These are phyloP conservation scores for Achatina immaculata DNA, from an alignment of 1,140 invertebrate species.

Conservation along the genomic window DNA sequence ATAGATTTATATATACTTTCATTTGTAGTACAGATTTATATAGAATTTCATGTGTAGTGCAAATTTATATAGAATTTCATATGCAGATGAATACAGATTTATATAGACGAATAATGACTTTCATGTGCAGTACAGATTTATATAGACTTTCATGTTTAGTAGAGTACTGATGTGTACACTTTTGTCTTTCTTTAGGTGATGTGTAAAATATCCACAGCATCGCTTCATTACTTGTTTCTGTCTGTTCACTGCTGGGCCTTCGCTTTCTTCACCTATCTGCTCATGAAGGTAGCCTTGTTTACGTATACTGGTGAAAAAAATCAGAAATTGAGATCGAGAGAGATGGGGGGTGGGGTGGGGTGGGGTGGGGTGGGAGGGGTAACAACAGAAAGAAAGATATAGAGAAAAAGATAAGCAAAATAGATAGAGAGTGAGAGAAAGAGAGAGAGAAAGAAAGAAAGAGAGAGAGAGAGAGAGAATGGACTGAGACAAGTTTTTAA, in stretches of 20 bases:
- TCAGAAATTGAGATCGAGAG: not conserved
- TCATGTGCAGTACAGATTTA: too few species aligned
- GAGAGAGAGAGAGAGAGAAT: not conserved
- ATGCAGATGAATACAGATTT: too few species aligned
- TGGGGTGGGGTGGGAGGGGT: not conserved
- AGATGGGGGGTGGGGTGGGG: not conserved
- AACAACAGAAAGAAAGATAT: not conserved
- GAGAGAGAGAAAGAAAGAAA: not conserved
- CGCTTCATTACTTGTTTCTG: conserved; percentile 50
- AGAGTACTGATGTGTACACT: not conserved
- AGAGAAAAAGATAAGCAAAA: not conserved
- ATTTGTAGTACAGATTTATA: too few species aligned
- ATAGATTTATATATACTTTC: too few species aligned
- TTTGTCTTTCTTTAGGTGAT: conserved; percentile 38
- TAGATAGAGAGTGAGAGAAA: conserved; percentile 9
- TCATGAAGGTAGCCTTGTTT: conserved; percentile 47
- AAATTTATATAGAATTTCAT: too few species aligned
- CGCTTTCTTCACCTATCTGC: conserved; percentile 46
- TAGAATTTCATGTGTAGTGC: too few species aligned
- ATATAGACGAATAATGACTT: too few species aligned
- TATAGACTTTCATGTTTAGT: too few species aligned
- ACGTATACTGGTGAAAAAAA: too few species aligned
- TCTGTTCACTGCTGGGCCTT: conserved; percentile 50
- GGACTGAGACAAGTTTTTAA: not conserved
- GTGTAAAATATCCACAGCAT: conserved; percentile 50